These are phyloP conservation scores for Galago senegalensis DNA, from an alignment of 2,797 vertebrate genomes.

Conservation along the genomic window DNA sequence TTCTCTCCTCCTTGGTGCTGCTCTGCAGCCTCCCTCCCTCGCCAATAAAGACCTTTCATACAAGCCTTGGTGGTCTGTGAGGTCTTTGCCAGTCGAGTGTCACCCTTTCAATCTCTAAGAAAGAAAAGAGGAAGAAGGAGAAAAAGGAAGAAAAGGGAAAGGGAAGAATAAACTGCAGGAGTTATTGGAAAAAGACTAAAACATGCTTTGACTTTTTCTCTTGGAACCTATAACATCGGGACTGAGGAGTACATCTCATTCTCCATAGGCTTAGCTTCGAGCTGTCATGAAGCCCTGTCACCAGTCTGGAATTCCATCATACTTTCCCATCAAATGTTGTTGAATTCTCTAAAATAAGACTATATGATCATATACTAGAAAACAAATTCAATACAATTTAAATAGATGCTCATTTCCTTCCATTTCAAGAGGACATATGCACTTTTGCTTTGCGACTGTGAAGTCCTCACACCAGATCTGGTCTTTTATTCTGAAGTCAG, in stretches of 20 bases:
- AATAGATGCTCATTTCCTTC: neutral
- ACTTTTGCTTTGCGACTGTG: neutral
- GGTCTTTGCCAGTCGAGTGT: no score
- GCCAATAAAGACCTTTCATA: no score
- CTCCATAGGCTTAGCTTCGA: neutral
- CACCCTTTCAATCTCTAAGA: neutral
- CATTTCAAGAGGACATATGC: neutral
- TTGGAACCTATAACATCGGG: neutral
- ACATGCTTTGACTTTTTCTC: neutral
- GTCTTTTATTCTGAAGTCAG: neutral
- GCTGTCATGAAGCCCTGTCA: neutral
- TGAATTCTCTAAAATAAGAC: neutral
- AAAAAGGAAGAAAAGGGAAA: neutral
- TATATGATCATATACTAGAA: neutral
- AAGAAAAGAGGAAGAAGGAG: neutral
- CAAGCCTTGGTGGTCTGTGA: no score
- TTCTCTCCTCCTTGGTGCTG: no score
- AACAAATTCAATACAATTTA: neutral
- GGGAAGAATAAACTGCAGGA: neutral
- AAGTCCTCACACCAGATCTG: fast-evolving
- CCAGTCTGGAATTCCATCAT: neutral
- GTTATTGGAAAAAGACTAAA: neutral
- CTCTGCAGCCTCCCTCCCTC: no score
- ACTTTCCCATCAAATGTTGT: neutral
- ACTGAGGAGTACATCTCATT: no score